These are phyloP conservation scores for Drosophila setosimentum DNA, from an alignment of 2,888 invertebrate genomes.

Conservation along the genomic window DNA sequence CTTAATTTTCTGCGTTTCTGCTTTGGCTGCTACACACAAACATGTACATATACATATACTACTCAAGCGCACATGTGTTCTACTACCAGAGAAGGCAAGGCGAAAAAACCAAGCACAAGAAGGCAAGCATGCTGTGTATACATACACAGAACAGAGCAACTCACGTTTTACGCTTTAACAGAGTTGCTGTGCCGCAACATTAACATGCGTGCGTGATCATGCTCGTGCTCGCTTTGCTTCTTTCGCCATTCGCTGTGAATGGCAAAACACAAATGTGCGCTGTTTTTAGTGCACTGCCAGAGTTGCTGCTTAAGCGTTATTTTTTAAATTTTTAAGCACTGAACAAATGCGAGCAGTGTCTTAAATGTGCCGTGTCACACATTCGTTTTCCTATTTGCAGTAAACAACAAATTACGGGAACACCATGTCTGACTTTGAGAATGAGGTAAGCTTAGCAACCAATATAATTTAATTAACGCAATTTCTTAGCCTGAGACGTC, in stretches of 20 bases:
- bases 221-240: slow-evolving; percentile 12
- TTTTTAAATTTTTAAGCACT: neutral
- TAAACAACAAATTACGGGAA: neutral
- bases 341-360: neutral
- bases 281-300: neutral
- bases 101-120: slow-evolving; percentile 51
- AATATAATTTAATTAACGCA: neutral
- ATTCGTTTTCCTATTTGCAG: slow-evolving; percentile 7
- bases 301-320: slow-evolving; percentile 8
- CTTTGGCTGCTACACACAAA: slow-evolving; percentile 73
- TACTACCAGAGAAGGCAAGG: slow-evolving; percentile 51
- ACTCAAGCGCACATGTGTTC: slow-evolving; percentile 73
- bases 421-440: slow-evolving; percentile 77
- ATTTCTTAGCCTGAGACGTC: neutral
- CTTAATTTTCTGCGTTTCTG: slow-evolving; percentile 83
- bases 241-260: slow-evolving; percentile 38
- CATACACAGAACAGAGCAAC: slow-evolving; percentile 79
- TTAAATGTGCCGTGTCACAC: neutral
- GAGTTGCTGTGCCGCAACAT: slow-evolving; percentile 33
- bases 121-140: slow-evolving; percentile 72
- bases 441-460: slow-evolving; percentile 39
- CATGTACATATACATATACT: slow-evolving; percentile 47
- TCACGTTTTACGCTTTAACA: slow-evolving; percentile 64
- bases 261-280: slow-evolving; percentile 12
- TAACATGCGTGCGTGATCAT: slow-evolving; percentile 16